A percentile compares a stretch with the other conserved stretches of the same genome.
phyloP scores from a whole-genome alignment of 2,888 invertebrate genomes.

The Caenorhabditis sp. region DNA sequence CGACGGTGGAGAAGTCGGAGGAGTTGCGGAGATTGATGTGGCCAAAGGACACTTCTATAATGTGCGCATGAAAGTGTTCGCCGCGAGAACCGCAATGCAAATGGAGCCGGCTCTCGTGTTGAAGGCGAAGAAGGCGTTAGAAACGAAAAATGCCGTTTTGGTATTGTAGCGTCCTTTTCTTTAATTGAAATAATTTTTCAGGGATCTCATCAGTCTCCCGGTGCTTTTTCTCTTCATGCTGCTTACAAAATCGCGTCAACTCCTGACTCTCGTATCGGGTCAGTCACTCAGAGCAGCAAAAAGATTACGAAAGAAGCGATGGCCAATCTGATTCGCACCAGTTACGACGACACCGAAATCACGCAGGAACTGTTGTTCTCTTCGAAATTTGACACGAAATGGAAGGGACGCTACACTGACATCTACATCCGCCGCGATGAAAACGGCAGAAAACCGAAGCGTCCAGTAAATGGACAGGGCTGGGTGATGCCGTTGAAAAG shows the following conservation, averaged over 20 bases:
- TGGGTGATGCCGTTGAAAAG: conserved; percentile 69
- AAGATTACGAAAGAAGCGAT: conserved; percentile 61
- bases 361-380: conserved; percentile 66
- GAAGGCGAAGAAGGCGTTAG: conserved; percentile 47
- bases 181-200: not conserved
- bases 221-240: conserved; percentile 61
- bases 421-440: conserved; percentile 55
- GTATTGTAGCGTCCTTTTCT: not conserved
- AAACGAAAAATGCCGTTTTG: conserved; percentile 39
- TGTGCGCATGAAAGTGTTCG: conserved; percentile 69
- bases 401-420: conserved; percentile 67
- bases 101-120: conserved; percentile 62
- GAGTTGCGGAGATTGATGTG: conserved; percentile 26
- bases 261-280: conserved; percentile 31
- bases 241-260: conserved; percentile 48
- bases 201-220: conserved; percentile 52
- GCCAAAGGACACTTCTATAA: conserved; percentile 50
- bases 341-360: conserved; percentile 58
- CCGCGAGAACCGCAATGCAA: conserved; percentile 66
- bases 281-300: conserved; percentile 27
- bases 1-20: not conserved
- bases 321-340: conserved; percentile 59
- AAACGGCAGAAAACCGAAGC: conserved; percentile 56
- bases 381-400: conserved; percentile 66
- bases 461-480: conserved; percentile 65